phyloP scores from a whole-genome alignment of 2,113 vertebrate genomes.

The Malurus elegans region DNA sequence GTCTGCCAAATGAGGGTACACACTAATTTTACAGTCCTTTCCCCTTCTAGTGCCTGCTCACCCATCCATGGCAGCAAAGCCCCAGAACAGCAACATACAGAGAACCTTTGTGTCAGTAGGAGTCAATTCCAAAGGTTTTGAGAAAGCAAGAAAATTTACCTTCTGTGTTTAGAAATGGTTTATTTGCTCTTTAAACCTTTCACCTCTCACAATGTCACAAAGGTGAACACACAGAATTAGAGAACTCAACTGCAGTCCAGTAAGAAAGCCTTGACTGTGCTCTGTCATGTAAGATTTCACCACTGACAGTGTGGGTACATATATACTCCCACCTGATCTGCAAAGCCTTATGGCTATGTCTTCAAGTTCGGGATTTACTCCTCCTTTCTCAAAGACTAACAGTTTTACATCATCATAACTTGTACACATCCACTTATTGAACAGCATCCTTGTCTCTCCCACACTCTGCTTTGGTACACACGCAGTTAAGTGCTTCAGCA shows the following conservation, averaged over 20 bases:
- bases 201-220: not conserved
- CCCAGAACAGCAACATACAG: not conserved
- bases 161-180: not conserved
- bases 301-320: not conserved
- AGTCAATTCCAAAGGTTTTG: not conserved
- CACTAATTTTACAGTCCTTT: not conserved
- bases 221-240: not conserved
- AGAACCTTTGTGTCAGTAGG: not conserved
- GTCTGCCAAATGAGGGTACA: not conserved
- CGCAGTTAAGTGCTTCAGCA: not conserved
- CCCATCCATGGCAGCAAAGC: not conserved
- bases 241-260: not conserved
- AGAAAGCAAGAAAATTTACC: not conserved
- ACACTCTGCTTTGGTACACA: not conserved
- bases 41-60: not conserved
- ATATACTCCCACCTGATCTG: not conserved
- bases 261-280: not conserved
- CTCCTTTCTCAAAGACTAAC: not conserved
- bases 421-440: not conserved
- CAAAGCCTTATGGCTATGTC: not conserved
- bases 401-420: not conserved
- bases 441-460: not conserved
- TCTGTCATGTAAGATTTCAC: not conserved
- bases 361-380: conserved; percentile 7
- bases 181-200: not conserved